Conservation (phyloP, 2,797 vertebrate species). For the Myotis myotis region DNA sequence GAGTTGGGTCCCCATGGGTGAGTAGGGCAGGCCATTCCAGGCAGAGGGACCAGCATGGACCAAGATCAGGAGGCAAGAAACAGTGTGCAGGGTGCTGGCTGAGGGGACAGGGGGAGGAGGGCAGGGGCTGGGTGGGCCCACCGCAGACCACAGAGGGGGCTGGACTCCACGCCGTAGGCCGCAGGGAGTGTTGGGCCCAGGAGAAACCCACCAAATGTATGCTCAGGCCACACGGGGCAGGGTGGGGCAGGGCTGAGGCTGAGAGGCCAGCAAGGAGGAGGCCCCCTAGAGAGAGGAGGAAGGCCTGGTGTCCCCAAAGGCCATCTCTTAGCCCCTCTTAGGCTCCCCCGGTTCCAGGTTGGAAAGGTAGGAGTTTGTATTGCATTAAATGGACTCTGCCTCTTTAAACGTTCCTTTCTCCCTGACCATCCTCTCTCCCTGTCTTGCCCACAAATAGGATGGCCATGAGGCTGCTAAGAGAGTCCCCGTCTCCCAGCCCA, state of each 20-base stretch:
- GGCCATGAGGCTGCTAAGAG: background rate
- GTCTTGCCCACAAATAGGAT: background rate
- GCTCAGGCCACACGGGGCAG: accelerated
- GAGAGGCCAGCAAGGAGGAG: background rate
- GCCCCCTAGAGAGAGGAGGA: background rate
- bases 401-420: background rate
- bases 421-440: accelerated
- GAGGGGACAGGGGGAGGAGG: no score
- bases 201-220: background rate
- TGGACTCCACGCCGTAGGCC: background rate
- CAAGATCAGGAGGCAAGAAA: background rate
- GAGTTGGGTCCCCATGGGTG: background rate
- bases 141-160: background rate
- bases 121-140: background rate
- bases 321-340: background rate
- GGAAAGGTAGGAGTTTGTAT: background rate
- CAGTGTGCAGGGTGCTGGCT: background rate
- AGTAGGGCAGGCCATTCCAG: background rate
- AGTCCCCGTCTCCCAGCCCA: background rate
- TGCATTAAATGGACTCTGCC: background rate
- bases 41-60: background rate
- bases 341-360: background rate
- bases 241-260: background rate
- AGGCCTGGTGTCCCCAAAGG: background rate
- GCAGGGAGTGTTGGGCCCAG: background rate